These are phyloP conservation scores for Clarias magur DNA, from an alignment of 2,113 vertebrate genomes.

Conservation along the genomic window DNA sequence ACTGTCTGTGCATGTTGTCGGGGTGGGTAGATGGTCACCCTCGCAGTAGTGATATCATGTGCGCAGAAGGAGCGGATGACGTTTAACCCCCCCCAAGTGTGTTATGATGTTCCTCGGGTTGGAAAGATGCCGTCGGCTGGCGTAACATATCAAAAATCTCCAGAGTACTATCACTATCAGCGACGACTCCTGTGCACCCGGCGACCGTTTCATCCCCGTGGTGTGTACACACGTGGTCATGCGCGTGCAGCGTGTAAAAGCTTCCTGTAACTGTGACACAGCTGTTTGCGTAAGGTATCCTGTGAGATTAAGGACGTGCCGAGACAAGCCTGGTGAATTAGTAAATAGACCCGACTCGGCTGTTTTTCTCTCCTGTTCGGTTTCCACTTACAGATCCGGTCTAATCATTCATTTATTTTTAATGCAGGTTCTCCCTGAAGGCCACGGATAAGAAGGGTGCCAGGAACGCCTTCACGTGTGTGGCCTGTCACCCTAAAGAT, in stretches of 20 bases:
- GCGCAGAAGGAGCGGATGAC: too few species aligned
- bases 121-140: too few species aligned
- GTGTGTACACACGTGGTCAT: not conserved
- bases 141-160: too few species aligned
- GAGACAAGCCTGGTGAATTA: not conserved
- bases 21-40: too few species aligned
- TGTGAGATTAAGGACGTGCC: conserved; percentile 20
- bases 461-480: conserved; percentile 81
- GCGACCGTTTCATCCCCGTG: too few species aligned
- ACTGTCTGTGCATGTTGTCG: too few species aligned
- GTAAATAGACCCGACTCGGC: not conserved
- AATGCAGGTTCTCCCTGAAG: conserved; percentile 79
- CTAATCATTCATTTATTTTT: conserved; percentile 10
- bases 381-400: not conserved
- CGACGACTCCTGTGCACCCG: too few species aligned
- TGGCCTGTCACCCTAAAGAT: conserved; percentile 86
- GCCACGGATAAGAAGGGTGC: conserved; percentile 72
- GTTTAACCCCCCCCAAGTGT: too few species aligned
- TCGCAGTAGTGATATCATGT: too few species aligned
- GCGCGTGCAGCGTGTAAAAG: not conserved
- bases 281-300: conserved; percentile 5
- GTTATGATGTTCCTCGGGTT: too few species aligned
- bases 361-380: not conserved
- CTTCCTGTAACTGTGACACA: not conserved
- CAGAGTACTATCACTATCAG: too few species aligned